A percentile compares a stretch with the other conserved stretches of the same genome.
phyloP scores from a whole-genome alignment of 1,140 invertebrate species.

The Drosophila subobscura region DNA sequence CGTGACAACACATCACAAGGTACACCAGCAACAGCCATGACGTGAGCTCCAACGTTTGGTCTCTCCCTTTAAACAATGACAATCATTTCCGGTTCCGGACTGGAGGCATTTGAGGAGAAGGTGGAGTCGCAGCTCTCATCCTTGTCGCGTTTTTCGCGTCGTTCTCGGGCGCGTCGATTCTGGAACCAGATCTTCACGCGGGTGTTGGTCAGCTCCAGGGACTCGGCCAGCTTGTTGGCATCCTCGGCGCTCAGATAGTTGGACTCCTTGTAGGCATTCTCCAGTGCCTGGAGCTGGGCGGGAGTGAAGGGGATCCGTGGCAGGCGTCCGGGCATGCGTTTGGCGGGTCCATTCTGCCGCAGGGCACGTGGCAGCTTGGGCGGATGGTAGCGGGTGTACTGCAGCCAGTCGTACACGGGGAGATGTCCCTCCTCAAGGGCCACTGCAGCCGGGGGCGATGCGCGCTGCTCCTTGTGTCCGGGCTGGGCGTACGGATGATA shows the following conservation, averaged over 20 bases:
- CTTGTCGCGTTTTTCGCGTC: constrained; percentile 85
- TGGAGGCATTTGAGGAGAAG: constrained; percentile 77
- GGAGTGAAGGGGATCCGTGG: constrained; percentile 84
- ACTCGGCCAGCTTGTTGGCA: constrained; percentile 83
- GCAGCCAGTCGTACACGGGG: constrained; percentile 86
- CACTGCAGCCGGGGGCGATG: constrained; percentile 15
- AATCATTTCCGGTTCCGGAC: constrained; percentile 77
- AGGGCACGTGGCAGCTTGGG: constrained; percentile 87
- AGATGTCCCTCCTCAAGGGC: constrained; percentile 33
- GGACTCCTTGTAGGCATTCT: constrained; percentile 84
- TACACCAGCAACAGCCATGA: constrained; percentile 42
- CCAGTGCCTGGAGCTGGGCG: constrained; percentile 83
- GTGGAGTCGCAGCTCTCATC: constrained; percentile 79
- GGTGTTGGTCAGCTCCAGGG: constrained; percentile 84
- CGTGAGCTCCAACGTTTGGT: background rate
- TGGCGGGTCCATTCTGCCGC: constrained; percentile 60
- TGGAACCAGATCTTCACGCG: constrained; percentile 93
- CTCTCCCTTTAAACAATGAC: constrained; percentile 35
- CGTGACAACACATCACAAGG: constrained; percentile 28
- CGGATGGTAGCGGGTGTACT: constrained; percentile 89
- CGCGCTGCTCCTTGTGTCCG: constrained; percentile 20
- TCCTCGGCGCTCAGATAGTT: constrained; percentile 85
- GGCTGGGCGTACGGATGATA: constrained; percentile 60
- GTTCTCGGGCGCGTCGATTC: constrained; percentile 89
- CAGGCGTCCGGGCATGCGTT: constrained; percentile 85